Conservation (phyloP, 1,140 invertebrate species). For the Philotrypesis tridentata region DNA sequence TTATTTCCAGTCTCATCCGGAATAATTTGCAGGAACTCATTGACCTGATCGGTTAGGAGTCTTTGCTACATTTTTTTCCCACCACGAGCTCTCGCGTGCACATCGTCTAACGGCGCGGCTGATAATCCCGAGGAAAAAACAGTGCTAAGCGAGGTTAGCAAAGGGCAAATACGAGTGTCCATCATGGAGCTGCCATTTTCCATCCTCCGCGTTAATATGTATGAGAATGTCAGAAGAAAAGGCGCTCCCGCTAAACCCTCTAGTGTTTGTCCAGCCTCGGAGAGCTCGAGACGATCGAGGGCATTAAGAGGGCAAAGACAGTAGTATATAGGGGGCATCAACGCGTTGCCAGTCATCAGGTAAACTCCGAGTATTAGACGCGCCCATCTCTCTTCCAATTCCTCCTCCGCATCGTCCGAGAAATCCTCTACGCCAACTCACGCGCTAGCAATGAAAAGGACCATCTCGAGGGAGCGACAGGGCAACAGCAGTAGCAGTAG, state of each 20-base stretch:
- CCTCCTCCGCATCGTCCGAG: neutral
- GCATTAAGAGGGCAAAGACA: neutral
- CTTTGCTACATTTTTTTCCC: no score
- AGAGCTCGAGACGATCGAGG: no score
- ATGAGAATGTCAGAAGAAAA: neutral
- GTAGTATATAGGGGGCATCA: neutral
- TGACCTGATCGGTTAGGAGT: no score
- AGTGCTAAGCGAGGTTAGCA: no score
- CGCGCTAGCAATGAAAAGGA: slow-evolving; percentile 49
- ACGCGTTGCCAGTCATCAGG: slow-evolving; percentile 28
- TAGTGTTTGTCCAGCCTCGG: neutral
- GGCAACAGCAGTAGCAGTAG: neutral
- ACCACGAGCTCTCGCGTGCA: no score
- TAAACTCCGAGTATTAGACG: slow-evolving; percentile 12
- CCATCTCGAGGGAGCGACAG: slow-evolving; percentile 18
- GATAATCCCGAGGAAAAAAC: no score
- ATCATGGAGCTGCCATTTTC: neutral
- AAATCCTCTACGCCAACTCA: slow-evolving; percentile 48
- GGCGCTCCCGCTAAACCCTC: neutral
- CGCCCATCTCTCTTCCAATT: neutral
- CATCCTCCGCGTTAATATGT: neutral
- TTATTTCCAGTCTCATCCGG: no score
- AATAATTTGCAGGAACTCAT: no score
- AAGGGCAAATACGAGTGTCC: no score
- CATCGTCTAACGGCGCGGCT: no score